Conservation (phyloP, 2,797 vertebrate species). For the Microcaecilia unicolor region DNA sequence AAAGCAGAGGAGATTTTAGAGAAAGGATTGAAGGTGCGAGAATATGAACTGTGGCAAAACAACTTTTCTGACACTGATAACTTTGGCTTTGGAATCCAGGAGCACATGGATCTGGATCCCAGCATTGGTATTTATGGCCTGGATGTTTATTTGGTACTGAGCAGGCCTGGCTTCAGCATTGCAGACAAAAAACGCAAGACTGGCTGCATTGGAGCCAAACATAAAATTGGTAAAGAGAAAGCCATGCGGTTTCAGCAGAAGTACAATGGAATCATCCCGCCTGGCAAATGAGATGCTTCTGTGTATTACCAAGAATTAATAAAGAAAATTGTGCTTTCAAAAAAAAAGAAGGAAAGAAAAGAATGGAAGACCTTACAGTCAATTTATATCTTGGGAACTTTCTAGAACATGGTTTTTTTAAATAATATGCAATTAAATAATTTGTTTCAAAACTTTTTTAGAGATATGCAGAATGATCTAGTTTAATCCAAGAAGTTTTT, state of each 20-base stretch:
- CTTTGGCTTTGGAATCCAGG: slow-evolving; percentile 98
- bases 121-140: slow-evolving; percentile 97
- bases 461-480: too few relatives aligned
- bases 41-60: slow-evolving; percentile 95
- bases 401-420: too few relatives aligned
- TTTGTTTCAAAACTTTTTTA: too few relatives aligned
- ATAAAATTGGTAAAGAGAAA: slow-evolving; percentile 96
- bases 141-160: slow-evolving; percentile 98
- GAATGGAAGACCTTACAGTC: too few relatives aligned
- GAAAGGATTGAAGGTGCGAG: slow-evolving; percentile 93
- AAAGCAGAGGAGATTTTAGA: slow-evolving; percentile 97
- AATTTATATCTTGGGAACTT: too few relatives aligned
- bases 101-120: slow-evolving; percentile 96
- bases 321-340: too few relatives aligned
- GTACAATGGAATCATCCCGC: too few relatives aligned
- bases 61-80: slow-evolving; percentile 97
- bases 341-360: too few relatives aligned
- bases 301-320: too few relatives aligned
- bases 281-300: too few relatives aligned
- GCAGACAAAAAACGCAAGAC: slow-evolving; percentile 93
- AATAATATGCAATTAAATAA: too few relatives aligned
- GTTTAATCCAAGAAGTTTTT: too few relatives aligned
- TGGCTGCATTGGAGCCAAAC: slow-evolving; percentile 88
- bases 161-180: slow-evolving; percentile 94
- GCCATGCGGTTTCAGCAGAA: slow-evolving; percentile 99